Conservation (phyloP, 1,140 invertebrate genomes). For the Globodera rostochiensis region DNA sequence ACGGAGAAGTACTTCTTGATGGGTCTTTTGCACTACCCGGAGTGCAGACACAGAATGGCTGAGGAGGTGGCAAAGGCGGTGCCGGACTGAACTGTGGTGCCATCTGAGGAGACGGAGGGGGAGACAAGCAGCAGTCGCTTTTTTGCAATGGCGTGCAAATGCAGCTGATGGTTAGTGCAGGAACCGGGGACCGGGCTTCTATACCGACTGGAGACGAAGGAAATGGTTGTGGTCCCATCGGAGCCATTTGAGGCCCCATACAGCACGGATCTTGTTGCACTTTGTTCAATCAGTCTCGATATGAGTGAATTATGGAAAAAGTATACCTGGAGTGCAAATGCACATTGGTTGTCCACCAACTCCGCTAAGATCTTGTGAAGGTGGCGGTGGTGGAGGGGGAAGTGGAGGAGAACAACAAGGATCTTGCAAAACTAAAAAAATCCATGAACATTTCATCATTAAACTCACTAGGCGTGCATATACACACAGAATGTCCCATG, state of each 20-base stretch:
- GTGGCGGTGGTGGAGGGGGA: neutral
- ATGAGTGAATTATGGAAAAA: neutral
- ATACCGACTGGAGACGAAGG: neutral
- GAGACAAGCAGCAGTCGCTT: slow-evolving; percentile 13
- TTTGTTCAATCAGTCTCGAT: neutral
- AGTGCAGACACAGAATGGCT: slow-evolving; percentile 29
- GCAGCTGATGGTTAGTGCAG: slow-evolving; percentile 28
- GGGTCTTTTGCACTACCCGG: neutral
- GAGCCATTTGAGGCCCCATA: neutral
- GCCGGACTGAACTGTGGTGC: neutral
- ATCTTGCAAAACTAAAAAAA: slow-evolving; percentile 15
- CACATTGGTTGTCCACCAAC: slow-evolving; percentile 6
- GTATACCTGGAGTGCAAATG: neutral
- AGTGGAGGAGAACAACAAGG: slow-evolving; percentile 6
- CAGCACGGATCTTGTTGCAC: slow-evolving; percentile 8
- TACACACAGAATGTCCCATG: neutral
- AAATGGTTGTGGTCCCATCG: neutral
- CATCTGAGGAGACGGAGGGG: slow-evolving; percentile 11
- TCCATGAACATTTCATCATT: neutral
- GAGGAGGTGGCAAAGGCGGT: neutral
- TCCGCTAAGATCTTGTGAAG: neutral
- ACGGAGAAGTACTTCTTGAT: too few species aligned
- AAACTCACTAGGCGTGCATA: slow-evolving; percentile 13
- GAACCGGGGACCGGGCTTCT: slow-evolving; percentile 1
- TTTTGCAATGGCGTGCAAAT: slow-evolving; percentile 22